Conservation (phyloP, 2,888 invertebrate species). For the Sturmia bella region DNA sequence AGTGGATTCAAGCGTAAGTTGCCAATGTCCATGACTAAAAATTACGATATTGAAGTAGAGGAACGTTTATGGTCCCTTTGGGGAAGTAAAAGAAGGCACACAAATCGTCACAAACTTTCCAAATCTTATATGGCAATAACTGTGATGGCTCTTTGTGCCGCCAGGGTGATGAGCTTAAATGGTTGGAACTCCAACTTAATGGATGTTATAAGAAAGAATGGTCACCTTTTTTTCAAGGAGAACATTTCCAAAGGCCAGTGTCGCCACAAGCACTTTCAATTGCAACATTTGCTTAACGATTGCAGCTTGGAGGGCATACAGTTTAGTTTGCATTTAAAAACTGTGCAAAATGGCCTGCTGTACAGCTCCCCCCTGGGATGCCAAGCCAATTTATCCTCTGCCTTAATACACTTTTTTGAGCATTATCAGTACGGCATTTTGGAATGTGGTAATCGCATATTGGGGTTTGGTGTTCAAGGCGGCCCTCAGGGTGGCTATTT, state of each 20-base stretch:
- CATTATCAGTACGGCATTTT: constrained; percentile 83
- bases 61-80: constrained; percentile 87
- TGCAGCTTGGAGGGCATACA: constrained; percentile 83
- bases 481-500: constrained; percentile 83
- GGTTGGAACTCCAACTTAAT: constrained; percentile 86
- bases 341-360: constrained; percentile 84
- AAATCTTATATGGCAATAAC: constrained; percentile 81
- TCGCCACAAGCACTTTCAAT: background rate
- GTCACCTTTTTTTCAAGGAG: constrained; percentile 80
- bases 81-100: constrained; percentile 81
- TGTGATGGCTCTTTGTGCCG: constrained; percentile 39
- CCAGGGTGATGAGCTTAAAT: constrained; percentile 83
- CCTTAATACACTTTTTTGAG: constrained; percentile 84
- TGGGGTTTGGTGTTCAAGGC: constrained; percentile 83
- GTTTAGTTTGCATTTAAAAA: constrained; percentile 84
- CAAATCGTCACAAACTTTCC: background rate
- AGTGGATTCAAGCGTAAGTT: constrained; percentile 56
- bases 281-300: constrained; percentile 4
- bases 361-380: constrained; percentile 81
- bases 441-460: constrained; percentile 83
- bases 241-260: background rate
- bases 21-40: constrained; percentile 51
- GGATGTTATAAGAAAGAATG: constrained; percentile 84
- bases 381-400: constrained; percentile 85
- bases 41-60: constrained; percentile 86